Percentiles rank a stretch among this genome's conserved stretches.
Evolutionary conservation across 2,888 invertebrate species (phyloP).

Genomic region (Trissonchulus sp.): DNA sequence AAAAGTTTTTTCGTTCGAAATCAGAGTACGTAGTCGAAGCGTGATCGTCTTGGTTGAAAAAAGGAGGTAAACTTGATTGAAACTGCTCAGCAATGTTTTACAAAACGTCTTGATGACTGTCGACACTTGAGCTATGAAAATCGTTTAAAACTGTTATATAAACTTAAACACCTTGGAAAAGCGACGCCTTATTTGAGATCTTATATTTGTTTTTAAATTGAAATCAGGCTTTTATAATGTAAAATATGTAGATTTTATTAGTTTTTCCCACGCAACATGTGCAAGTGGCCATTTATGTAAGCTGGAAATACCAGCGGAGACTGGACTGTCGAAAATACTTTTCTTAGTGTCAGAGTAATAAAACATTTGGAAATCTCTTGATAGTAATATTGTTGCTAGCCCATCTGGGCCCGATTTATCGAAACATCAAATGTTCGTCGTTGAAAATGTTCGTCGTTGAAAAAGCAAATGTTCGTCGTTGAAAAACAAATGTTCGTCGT

Average conservation of each 20-base stretch:
- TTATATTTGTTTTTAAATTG: not conserved
- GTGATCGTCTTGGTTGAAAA: no score
- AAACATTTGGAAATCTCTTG: no score
- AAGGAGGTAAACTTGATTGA: not conserved
- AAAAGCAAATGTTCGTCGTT: no score
- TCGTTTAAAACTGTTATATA: not conserved
- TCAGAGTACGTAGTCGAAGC: no score
- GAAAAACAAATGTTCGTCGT: no score
- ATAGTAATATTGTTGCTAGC: no score
- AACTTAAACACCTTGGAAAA: not conserved
- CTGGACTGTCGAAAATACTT: no score
- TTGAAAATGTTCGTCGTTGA: no score
- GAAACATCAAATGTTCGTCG: no score
- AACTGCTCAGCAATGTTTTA: not conserved
- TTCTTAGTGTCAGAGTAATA: no score
- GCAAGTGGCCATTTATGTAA: not conserved
- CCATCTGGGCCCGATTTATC: no score
- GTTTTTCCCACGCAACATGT: not conserved
- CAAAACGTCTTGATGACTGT: not conserved
- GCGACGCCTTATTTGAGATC: not conserved
- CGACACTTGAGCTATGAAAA: not conserved
- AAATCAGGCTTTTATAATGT: not conserved
- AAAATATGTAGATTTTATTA: not conserved
- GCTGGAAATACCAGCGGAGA: no score
- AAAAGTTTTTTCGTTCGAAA: not conserved